Evolutionary conservation across 2,888 invertebrate genomes (phyloP), one percentile per base, ranked within the genome.

Genomic region (Coenonympha glycerion): DNA sequence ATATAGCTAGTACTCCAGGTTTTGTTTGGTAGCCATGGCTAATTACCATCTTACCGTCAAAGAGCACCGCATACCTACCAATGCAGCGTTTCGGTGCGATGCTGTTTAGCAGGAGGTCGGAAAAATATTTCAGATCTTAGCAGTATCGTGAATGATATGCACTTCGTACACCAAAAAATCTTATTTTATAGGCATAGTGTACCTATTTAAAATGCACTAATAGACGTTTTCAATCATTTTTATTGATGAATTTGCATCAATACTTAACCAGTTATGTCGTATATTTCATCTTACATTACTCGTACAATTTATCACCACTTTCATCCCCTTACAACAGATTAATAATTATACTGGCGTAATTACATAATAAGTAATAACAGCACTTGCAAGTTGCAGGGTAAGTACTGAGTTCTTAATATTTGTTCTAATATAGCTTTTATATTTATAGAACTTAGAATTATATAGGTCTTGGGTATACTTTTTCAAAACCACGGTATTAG

Each of bases 291-390:
- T 31, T 26, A 15, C 21, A 19, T 42, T 9, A 19, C n/a, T n/a
- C n/a, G n/a, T n/a, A n/a, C 50, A 37, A 50, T 47, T 50, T 50
- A 47, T 47, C 47, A 31, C 41, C 30, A 34, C 30, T 47, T 47
- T 47, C 47, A 49, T 42, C 31, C 36, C 36, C 26, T 49, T 46
- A 28, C 31, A 31, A 50, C 24, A 22, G 21, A 31, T 44, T 33
- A 28, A 18, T 53, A 47, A 53, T 50, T 53, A 46, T 24, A 24
- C 21, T 18, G 21, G 34, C 13, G 21, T 41, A n/a, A n/a, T 49
- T 41, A 45, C 34, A 30, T 45, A 34, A 15, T 34, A 28, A 31
- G 28, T 45, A 34, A 15, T 34, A 28, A 31, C 6, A 21, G 6
- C 39, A 28, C 41, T 41, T 26, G 18, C 6, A n/a, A 41, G 16